Conservation (phyloP, 2,797 vertebrate species). For the Argya squamiceps region DNA sequence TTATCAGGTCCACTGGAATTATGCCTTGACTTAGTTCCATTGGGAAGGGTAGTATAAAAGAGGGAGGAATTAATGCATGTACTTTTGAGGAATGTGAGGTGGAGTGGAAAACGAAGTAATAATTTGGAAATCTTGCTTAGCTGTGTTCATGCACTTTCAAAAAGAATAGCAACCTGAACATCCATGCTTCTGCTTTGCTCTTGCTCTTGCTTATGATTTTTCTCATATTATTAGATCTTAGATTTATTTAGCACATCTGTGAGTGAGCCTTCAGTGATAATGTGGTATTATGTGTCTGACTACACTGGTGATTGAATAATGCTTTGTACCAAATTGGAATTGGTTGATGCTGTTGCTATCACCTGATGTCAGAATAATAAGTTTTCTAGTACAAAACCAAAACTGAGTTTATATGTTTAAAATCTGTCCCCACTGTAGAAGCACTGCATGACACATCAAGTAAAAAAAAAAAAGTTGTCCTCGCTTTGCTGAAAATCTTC, state of each 20-base stretch:
- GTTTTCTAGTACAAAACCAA: not conserved
- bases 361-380: not conserved
- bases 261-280: not conserved
- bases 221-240: not conserved
- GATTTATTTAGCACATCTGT: not conserved
- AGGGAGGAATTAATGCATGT: not conserved
- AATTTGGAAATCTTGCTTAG: not conserved
- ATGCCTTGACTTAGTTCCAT: not conserved
- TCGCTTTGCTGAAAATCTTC: not conserved
- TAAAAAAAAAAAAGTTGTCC: not conserved
- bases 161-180: not conserved
- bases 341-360: not conserved
- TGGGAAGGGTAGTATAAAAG: not conserved
- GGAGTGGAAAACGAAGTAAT: not conserved
- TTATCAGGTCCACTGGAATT: not conserved
- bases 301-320: not conserved
- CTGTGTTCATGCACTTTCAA: not conserved
- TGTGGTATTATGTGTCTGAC: not conserved
- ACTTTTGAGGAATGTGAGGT: not conserved
- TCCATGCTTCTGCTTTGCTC: not conserved
- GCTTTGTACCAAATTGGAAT: not conserved
- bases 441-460: accelerated
- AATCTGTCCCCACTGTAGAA: not conserved
- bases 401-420: not conserved
- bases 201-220: not conserved